Evolutionary conservation across 2,797 vertebrate genomes (phyloP), one percentile per base, ranked within the genome.

Genomic region (Pipistrellus pygmaeus): DNA sequence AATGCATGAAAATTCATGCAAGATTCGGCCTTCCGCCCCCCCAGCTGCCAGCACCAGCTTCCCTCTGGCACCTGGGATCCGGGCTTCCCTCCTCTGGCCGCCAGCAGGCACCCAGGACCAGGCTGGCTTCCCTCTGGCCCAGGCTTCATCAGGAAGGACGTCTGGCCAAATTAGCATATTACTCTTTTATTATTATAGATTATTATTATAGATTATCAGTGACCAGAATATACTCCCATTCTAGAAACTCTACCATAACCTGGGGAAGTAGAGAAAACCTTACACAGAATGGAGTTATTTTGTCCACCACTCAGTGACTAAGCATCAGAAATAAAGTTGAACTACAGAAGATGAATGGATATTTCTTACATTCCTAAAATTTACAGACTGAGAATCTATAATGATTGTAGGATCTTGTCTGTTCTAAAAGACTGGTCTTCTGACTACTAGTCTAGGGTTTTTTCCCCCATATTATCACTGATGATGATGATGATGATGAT

Each of bases 351-450:
- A 80, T 25, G 84, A 92, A 84, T 57, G 38, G 17, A 51, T 78
- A 88, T 88, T 94, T 81, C 46, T 86, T 78, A 90, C 4, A 85
- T 73, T 75, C 11, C 30, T 85, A 41, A 91, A 89, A 85, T 86
- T 64, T 72, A 90, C 35, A 88, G 46, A 87, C 32, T 75, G 41
- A 86, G 23, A 77, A 44, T 77, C 27, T 41, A 73, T 51, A n/a
- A 13, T 82, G 46, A 85, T 77, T 32, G 73, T 9, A 51, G 64
- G 38, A 72, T 48, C 55, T 89, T 85, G 20, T 75, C 32, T 38
- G 53, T 82, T 55, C 35, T 53, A 64, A 46, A 76, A 91, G 46
- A 6, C 48, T 94, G 15, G 13, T 82, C n/a, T 85, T 95, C 91
- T 94, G 51, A 85, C 44, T 60, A 68, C 14, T 55, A 6, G 32